Conservation (phyloP, 2,797 vertebrate species). For the Heterohyrax brucei region DNA sequence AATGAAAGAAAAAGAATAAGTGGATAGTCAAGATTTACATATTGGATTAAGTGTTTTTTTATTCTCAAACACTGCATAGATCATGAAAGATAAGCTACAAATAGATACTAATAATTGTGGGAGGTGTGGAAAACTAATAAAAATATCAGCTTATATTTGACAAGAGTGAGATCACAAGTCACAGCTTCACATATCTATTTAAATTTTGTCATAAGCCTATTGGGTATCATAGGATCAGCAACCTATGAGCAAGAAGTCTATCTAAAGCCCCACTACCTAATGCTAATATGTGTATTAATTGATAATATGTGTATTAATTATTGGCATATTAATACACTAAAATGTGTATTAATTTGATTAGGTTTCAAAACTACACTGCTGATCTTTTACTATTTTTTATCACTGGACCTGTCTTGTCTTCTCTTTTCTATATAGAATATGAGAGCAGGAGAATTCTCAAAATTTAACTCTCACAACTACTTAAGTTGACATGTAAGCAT, state of each 20-base stretch:
- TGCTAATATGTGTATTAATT: not conserved
- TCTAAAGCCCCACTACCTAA: not conserved
- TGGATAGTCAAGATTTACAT: not conserved
- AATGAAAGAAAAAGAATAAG: not conserved
- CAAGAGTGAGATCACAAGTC: not conserved
- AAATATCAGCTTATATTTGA: not conserved
- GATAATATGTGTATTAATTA: too few relatives aligned
- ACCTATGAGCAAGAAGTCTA: not conserved
- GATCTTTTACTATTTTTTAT: not conserved
- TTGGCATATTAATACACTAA: not conserved
- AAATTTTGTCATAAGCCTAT: not conserved
- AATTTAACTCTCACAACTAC: not conserved
- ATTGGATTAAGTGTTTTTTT: not conserved
- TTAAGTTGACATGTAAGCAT: not conserved
- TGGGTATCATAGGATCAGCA: not conserved
- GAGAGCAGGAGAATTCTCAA: not conserved
- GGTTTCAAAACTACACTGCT: not conserved
- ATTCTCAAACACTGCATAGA: not conserved
- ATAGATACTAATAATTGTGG: not conserved
- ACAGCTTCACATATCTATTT: not conserved
- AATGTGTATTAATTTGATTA: not conserved
- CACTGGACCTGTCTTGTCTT: not conserved
- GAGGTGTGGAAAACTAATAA: not conserved
- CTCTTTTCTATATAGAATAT: not conserved
- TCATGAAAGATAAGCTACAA: conserved; percentile 29